Evolutionary conservation across 2,797 vertebrate genomes (phyloP).

Genomic region (Perodicticus potto): DNA sequence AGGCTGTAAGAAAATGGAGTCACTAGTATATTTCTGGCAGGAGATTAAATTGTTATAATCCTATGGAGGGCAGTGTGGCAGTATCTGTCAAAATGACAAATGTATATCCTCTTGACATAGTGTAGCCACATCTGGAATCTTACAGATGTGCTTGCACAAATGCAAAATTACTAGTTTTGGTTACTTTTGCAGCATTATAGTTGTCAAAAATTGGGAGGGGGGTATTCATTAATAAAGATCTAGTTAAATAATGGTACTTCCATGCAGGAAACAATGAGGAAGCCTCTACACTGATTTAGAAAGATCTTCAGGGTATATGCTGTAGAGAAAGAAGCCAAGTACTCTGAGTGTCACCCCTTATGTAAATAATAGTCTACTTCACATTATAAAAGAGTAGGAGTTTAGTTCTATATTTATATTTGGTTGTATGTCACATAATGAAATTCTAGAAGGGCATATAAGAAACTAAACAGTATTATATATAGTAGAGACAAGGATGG

Average conservation of each 20-base stretch:
- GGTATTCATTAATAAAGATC: background rate
- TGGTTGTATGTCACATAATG: background rate
- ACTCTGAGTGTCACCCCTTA: background rate
- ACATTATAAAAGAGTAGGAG: background rate
- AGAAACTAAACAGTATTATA: background rate
- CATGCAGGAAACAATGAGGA: background rate
- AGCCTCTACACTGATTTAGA: background rate
- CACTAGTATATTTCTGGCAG: background rate
- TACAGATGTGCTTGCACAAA: background rate
- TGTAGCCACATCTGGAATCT: background rate
- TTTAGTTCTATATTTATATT: background rate
- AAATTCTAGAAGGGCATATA: background rate
- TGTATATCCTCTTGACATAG: background rate
- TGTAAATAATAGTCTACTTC: background rate
- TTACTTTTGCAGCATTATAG: background rate
- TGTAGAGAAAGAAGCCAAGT: background rate
- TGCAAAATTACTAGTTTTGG: background rate
- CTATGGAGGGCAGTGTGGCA: fast-evolving
- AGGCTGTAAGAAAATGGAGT: background rate
- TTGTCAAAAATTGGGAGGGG: background rate
- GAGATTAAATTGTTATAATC: background rate
- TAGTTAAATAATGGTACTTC: background rate
- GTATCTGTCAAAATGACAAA: background rate
- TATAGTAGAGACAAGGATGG: background rate
- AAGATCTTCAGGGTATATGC: background rate